phyloP scores from a whole-genome alignment of 2,113 vertebrate genomes.

The Anthoscopus minutus region DNA sequence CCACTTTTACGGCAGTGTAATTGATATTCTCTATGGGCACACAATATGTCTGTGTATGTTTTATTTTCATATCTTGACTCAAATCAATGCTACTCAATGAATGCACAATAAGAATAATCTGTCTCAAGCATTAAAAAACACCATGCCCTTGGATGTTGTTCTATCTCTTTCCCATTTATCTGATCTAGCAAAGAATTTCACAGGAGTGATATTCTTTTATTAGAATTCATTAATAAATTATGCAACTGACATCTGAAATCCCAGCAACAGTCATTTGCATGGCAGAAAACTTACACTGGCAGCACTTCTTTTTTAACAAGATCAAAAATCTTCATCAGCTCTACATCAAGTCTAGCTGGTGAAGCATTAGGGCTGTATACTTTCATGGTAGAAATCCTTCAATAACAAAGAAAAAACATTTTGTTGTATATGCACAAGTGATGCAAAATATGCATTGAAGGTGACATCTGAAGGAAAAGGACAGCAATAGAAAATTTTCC shows the following conservation, averaged over 20 bases:
- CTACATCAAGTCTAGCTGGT: not conserved
- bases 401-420: not conserved
- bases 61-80: not conserved
- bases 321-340: not conserved
- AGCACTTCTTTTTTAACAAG: not conserved
- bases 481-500: not conserved
- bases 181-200: not conserved
- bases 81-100: not conserved
- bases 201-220: not conserved
- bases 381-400: not conserved
- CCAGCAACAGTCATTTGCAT: not conserved
- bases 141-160: not conserved
- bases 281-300: not conserved
- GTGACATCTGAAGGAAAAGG: not conserved
- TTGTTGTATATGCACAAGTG: not conserved
- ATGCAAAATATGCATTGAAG: not conserved
- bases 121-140: not conserved
- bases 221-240: not conserved
- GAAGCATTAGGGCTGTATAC: not conserved
- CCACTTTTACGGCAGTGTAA: not conserved
- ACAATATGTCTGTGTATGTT: rapidly evolving
- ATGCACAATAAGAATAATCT: not conserved
- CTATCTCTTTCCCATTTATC: not conserved
- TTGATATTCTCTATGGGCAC: not conserved
- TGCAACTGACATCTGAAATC: not conserved